Base-by-base conservation (phyloP, 2,113 vertebrate species). In the Sylvilagus bachmani region DNA sequence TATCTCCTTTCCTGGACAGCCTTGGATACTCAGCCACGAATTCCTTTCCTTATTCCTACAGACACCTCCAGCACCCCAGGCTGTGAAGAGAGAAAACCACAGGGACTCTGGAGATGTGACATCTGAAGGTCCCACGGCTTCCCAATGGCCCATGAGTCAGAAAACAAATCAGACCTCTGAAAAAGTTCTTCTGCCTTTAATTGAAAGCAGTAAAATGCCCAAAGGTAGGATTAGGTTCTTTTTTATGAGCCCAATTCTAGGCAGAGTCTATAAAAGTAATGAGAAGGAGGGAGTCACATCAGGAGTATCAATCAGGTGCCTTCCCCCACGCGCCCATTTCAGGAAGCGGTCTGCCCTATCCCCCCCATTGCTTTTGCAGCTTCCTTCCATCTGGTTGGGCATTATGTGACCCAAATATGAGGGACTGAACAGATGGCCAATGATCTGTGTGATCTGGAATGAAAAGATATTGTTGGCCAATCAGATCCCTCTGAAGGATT, bases 311-410 rank as follows among this genome's bases (percentile, higher is more conserved):
- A 29, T 89, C 10, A 44, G 13, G 38, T 36, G 16, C 19, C 62
- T 2, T 2, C 4, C 24, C n/a, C 13, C 1, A 2, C 0, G 21
- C 0, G 2, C 13, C n/a, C 55, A 73, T 27, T 71, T 61, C 31
- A 93, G 62, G 66, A 22, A 70, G 69, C 13, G 10, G 11, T 24
- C 49, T 84, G 33, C 14, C 64, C 22, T 5, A 44, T 16, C 22
- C 0, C 5, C 2, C n/a, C 21, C 31, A 19, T 10, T 27, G 4
- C 33, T 85, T 71, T 19, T 11, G 44, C 27, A 38, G 38, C 16
- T 14, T 83, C 27, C 53, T 73, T 5, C 13, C 9, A 24, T 70
- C 7, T 58, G 64, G 33, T 2, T 51, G 29, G 88, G 29, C 14
- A 33, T 4, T 4, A 6, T 2, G 33, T 24, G 9, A 21, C 33